phyloP scores from a whole-genome alignment of 2,113 vertebrate species.

The Chaetura pelagica region DNA sequence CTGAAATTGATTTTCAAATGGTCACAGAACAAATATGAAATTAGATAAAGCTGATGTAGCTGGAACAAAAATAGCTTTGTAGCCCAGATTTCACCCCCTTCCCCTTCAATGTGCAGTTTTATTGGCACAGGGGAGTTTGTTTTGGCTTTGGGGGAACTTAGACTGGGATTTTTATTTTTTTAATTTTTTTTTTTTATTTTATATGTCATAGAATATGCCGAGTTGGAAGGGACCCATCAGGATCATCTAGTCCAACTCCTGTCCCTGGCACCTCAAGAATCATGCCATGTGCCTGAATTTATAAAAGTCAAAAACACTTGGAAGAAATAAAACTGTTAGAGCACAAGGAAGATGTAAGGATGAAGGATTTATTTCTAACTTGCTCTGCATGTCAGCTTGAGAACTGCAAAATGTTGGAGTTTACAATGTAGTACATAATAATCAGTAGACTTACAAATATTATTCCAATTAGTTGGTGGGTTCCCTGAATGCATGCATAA shows the following conservation, averaged over 20 bases:
- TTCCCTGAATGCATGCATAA: neutral
- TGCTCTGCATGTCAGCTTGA: constrained; percentile 1
- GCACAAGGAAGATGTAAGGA: neutral
- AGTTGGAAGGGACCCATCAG: no score
- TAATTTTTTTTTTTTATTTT: neutral
- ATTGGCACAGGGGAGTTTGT: neutral
- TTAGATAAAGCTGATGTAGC: neutral
- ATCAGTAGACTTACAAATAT: neutral
- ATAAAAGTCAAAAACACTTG: neutral
- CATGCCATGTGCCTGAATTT: neutral
- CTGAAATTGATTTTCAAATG: constrained; percentile 71
- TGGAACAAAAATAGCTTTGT: neutral
- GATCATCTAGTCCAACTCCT: no score
- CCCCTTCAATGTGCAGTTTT: neutral
- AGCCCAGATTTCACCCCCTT: neutral
- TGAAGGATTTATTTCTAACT: constrained; percentile 31
- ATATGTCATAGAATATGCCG: no score
- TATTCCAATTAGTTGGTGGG: neutral
- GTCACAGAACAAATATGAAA: constrained; percentile 32
- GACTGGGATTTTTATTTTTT: neutral
- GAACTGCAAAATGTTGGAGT: neutral
- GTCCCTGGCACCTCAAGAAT: no score
- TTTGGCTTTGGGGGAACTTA: neutral
- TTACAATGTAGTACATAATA: neutral
- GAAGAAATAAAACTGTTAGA: neutral